phyloP scores from a whole-genome alignment of 2,797 vertebrate genomes.

The Paedocypris micromegethes region DNA sequence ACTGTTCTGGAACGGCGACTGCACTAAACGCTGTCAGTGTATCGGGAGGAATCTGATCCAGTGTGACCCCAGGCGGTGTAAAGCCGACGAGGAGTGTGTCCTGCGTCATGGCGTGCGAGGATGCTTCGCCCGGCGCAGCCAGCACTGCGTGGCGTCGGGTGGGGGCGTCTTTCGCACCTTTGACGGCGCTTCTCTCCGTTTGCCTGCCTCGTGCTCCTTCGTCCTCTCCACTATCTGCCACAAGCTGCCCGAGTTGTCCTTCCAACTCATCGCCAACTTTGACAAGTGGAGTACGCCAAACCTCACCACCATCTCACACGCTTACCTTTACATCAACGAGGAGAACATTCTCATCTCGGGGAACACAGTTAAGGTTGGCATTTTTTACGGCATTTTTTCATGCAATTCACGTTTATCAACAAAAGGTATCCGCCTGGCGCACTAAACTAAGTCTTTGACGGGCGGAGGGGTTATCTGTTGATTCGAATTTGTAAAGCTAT shows the following conservation, averaged over 20 bases:
- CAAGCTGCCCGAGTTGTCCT: slow-evolving; percentile 95
- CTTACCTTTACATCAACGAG: slow-evolving; percentile 97
- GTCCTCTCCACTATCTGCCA: slow-evolving; percentile 98
- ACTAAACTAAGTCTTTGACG: too few species aligned
- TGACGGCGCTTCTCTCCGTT: slow-evolving; percentile 88
- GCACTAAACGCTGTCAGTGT: slow-evolving; percentile 93
- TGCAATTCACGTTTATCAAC: too few species aligned
- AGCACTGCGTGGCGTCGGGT: slow-evolving; percentile 87
- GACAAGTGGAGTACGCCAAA: slow-evolving; percentile 96
- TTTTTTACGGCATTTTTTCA: slow-evolving; percentile 6
- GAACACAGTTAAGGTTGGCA: slow-evolving; percentile 83
- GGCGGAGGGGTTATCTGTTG: too few species aligned
- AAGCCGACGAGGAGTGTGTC: slow-evolving; percentile 85
- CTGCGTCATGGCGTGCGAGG: slow-evolving; percentile 82
- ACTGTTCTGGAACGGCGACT: slow-evolving; percentile 94
- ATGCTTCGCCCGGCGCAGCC: slow-evolving; percentile 83
- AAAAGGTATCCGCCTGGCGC: too few species aligned
- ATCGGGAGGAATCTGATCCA: slow-evolving; percentile 95
- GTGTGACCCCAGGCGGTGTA: slow-evolving; percentile 92
- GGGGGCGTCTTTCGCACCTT: slow-evolving; percentile 94
- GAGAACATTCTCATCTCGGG: slow-evolving; percentile 97
- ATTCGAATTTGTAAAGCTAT: too few species aligned
- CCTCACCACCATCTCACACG: slow-evolving; percentile 91
- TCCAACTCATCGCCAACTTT: slow-evolving; percentile 98
- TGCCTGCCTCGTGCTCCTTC: slow-evolving; percentile 95